phyloP scores from a whole-genome alignment of 2,113 vertebrate species.

The Gallinago paraguaiae region DNA sequence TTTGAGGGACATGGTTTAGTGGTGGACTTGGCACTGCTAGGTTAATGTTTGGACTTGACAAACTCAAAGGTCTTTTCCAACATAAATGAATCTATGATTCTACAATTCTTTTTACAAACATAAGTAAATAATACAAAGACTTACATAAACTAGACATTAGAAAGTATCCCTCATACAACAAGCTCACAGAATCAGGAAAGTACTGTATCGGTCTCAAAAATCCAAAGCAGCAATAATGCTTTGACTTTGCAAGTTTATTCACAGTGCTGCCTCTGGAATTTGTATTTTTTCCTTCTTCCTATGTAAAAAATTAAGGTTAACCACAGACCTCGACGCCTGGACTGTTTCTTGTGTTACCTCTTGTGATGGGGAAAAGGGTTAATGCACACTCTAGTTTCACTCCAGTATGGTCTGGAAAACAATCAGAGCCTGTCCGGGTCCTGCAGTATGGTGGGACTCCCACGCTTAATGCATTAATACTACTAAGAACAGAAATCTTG shows the following conservation, averaged over 20 bases:
- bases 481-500: neutral
- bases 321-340: neutral
- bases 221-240: neutral
- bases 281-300: neutral
- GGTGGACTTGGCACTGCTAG: neutral
- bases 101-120: neutral
- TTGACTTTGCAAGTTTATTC: neutral
- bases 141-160: neutral
- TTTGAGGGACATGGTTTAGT: neutral
- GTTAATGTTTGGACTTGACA: neutral
- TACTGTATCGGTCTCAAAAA: neutral
- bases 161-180: neutral
- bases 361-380: neutral
- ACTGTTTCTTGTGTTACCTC: neutral
- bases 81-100: neutral
- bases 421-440: neutral
- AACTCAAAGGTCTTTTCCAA: neutral
- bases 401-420: neutral
- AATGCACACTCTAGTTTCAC: neutral
- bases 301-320: neutral
- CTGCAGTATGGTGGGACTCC: neutral
- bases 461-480: neutral
- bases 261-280: neutral
- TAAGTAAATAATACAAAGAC: neutral
- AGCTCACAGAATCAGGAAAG: neutral